Percentiles rank a stretch among this genome's conserved stretches.
These are phyloP conservation scores for Bufo bufo DNA, from an alignment of 2,113 vertebrate species.

Conservation along the genomic window DNA sequence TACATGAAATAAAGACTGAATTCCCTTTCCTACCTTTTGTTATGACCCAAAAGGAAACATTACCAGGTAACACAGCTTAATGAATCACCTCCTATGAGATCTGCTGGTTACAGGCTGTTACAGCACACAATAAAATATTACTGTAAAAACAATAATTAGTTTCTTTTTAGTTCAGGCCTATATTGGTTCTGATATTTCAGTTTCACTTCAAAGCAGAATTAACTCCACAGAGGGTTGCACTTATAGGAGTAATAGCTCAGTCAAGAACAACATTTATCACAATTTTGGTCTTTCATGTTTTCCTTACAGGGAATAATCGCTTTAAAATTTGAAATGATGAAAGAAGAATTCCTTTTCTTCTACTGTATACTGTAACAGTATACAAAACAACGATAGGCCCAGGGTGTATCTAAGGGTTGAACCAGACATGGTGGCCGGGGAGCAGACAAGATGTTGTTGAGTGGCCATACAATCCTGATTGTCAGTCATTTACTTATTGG, in stretches of 20 bases:
- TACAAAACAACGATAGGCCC: not conserved
- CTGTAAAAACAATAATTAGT: constrained; percentile 34
- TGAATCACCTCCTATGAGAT: constrained; percentile 44
- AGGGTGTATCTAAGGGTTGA: no score
- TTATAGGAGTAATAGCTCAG: constrained; percentile 18
- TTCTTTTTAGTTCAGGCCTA: not conserved
- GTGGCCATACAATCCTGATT: no score
- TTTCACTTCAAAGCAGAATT: constrained; percentile 10
- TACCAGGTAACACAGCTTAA: constrained; percentile 48
- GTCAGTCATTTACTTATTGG: no score
- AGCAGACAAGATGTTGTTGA: no score
- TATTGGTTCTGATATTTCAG: constrained; percentile 22
- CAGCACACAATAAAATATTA: constrained; percentile 28
- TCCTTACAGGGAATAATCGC: not conserved
- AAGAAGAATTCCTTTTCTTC: not conserved
- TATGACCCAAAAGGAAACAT: constrained; percentile 46
- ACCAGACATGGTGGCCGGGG: no score
- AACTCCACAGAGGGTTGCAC: not conserved
- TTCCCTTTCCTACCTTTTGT: constrained; percentile 36
- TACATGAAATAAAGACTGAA: constrained; percentile 20
- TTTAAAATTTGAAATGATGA: constrained; percentile 13
- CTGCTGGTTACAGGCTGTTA: constrained; percentile 17
- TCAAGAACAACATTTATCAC: not conserved
- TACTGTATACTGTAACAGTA: not conserved
- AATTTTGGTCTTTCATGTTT: constrained; percentile 13